Percentiles rank a stretch among this genome's conserved stretches.
These are phyloP conservation scores for Smittia sp. DNA, from an alignment of 2,888 invertebrate species.

Conservation along the genomic window DNA sequence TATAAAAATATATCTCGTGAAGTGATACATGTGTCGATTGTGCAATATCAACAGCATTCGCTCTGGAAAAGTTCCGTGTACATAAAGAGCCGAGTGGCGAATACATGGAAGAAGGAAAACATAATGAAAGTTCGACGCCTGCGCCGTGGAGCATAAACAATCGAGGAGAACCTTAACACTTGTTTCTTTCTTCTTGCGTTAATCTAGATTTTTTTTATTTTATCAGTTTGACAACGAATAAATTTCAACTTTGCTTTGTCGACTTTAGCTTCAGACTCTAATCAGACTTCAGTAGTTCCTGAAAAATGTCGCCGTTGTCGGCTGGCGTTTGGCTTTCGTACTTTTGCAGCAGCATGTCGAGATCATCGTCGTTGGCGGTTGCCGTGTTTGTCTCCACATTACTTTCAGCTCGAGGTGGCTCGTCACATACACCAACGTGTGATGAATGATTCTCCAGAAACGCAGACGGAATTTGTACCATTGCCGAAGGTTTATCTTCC, in stretches of 20 bases:
- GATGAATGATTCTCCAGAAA: background rate
- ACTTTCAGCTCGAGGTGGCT: background rate
- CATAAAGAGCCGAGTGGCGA: background rate
- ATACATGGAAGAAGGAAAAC: background rate
- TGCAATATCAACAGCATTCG: constrained; percentile 25
- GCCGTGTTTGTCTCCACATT: background rate
- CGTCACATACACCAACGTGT: background rate
- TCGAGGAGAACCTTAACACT: background rate
- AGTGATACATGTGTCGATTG: constrained; percentile 22
- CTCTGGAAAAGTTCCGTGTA: background rate
- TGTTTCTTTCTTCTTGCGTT: background rate
- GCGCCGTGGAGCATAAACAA: background rate
- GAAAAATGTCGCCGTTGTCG: background rate
- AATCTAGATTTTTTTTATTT: background rate
- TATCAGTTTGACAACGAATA: constrained; percentile 12
- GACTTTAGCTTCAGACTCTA: background rate
- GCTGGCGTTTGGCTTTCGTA: background rate
- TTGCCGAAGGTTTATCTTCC: background rate
- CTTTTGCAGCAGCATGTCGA: background rate
- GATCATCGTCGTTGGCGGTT: background rate
- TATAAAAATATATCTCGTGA: constrained; percentile 6
- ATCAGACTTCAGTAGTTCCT: constrained; percentile 16
- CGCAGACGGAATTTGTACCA: constrained; percentile 9
- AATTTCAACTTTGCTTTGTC: background rate
- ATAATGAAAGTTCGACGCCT: background rate